A percentile compares a stretch with the other conserved stretches of the same genome.
Evolutionary conservation across 2,888 invertebrate species (phyloP).

Genomic region (Ochropleura leucogaster): DNA sequence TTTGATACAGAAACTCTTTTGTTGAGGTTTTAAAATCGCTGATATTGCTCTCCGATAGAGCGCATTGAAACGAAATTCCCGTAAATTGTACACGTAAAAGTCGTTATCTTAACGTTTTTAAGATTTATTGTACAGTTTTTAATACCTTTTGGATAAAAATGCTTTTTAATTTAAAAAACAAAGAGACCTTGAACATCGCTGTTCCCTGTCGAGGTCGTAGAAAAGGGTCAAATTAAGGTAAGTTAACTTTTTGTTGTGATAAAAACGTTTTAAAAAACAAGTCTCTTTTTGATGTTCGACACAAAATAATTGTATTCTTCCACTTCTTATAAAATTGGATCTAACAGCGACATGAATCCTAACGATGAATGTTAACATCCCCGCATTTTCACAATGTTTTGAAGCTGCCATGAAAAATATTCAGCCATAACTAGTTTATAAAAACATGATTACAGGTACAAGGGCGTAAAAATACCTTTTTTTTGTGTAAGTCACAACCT

Average conservation of each 20-base stretch:
- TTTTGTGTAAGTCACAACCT: neutral
- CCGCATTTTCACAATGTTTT: neutral
- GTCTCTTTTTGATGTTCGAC: constrained; percentile 41
- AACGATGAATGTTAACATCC: neutral
- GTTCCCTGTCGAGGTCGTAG: constrained; percentile 17
- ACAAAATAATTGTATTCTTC: constrained; percentile 28
- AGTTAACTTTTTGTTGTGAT: constrained; percentile 11
- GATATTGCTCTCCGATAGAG: constrained; percentile 33
- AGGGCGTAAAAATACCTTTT: neutral
- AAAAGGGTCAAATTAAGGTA: constrained; percentile 31
- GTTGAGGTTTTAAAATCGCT: constrained; percentile 46
- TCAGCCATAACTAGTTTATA: neutral
- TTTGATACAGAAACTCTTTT: constrained; percentile 46
- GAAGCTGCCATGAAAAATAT: neutral
- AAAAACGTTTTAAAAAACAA: constrained; percentile 26
- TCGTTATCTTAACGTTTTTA: constrained; percentile 41
- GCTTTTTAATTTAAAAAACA: constrained; percentile 30
- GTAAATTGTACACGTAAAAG: constrained; percentile 45
- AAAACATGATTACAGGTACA: neutral
- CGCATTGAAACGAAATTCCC: constrained; percentile 33
- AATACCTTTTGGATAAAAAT: constrained; percentile 22
- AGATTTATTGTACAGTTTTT: constrained; percentile 43
- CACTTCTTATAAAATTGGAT: constrained; percentile 38
- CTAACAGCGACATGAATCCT: constrained; percentile 5
- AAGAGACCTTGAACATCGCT: constrained; percentile 8